Evolutionary conservation across 2,797 vertebrate genomes (phyloP).

Genomic region (Prunella strophiata): DNA sequence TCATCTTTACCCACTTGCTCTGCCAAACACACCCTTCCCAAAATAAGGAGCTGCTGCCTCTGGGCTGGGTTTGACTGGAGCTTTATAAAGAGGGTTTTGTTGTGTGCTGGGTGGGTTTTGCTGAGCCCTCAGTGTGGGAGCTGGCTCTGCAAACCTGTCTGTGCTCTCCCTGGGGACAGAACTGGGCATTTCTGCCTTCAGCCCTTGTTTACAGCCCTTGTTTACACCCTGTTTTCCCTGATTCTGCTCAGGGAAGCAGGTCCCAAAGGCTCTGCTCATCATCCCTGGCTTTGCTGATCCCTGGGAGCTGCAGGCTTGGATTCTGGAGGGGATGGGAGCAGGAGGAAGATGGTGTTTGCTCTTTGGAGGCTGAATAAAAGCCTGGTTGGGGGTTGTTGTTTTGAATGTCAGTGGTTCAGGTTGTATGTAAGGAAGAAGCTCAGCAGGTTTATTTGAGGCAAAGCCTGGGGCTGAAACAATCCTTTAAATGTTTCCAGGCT

Average conservation of each 20-base stretch:
- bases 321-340: neutral
- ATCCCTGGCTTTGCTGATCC: neutral
- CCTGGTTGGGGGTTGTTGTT: neutral
- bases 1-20: neutral
- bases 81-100: neutral
- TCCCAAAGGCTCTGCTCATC: neutral
- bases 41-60: neutral
- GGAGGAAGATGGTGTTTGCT: neutral
- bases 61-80: neutral
- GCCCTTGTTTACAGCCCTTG: neutral
- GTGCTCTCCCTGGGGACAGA: rapidly evolving
- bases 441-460: conserved; percentile 41
- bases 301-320: neutral
- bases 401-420: neutral
- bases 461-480: conserved; percentile 39
- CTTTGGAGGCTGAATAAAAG: neutral
- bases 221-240: rapidly evolving
- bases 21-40: neutral
- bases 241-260: neutral
- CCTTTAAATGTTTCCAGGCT: neutral
- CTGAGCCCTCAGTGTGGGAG: neutral
- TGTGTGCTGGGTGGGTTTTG: neutral
- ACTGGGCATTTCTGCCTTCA: neutral
- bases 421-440: conserved; percentile 18
- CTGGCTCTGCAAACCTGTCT: neutral